phyloP scores from a whole-genome alignment of 2,888 invertebrate genomes.

The Dascillus cervinus region DNA sequence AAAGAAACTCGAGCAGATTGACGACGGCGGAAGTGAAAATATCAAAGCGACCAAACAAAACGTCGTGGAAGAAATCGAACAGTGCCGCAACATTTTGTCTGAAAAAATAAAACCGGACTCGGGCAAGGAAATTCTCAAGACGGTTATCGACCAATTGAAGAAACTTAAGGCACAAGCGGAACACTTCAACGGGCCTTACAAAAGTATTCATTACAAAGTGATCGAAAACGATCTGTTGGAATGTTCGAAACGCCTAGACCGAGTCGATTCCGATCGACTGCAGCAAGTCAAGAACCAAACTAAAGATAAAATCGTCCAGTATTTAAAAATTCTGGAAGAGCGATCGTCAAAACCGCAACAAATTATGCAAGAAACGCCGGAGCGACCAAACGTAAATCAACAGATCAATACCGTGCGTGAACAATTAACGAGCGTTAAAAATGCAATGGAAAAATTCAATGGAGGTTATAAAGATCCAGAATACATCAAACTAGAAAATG shows the following conservation, averaged over 20 bases:
- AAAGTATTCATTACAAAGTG: conserved; percentile 16
- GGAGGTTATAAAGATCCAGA: conserved; percentile 11
- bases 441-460: conserved; percentile 13
- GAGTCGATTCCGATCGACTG: conserved; percentile 12
- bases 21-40: conserved; percentile 3
- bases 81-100: conserved; percentile 5
- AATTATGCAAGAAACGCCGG: neutral
- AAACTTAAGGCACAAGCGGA: conserved; percentile 19
- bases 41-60: conserved; percentile 9
- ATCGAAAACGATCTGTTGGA: conserved; percentile 13
- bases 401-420: conserved; percentile 13
- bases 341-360: conserved; percentile 14
- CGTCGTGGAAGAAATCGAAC: conserved; percentile 10
- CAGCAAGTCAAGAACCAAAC: conserved; percentile 13
- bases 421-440: conserved; percentile 9
- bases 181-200: conserved; percentile 16
- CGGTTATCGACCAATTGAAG: conserved; percentile 17
- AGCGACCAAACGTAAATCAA: neutral
- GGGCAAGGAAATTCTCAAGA: no score
- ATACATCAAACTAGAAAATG: conserved; percentile 12
- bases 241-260: conserved; percentile 10
- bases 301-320: conserved; percentile 16
- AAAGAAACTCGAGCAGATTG: conserved; percentile 9
- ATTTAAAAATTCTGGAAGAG: conserved; percentile 19
- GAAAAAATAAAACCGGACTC: no score